Conservation (phyloP, 2,888 invertebrate species). For the Phania funesta region DNA sequence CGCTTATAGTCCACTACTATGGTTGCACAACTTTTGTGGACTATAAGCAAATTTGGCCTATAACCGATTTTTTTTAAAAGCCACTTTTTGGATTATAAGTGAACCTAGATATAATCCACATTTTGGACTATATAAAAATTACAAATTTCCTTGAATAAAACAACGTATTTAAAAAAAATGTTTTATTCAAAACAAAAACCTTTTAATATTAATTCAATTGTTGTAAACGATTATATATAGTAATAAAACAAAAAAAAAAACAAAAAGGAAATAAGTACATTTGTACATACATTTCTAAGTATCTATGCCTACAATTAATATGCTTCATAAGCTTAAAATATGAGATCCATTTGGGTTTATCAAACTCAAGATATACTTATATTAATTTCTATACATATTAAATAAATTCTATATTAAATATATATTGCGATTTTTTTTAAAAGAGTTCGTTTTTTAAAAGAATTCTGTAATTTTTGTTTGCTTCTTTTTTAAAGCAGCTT, state of each 20-base stretch:
- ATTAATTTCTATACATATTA: not conserved
- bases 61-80: not conserved
- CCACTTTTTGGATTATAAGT: not conserved
- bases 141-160: not conserved
- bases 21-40: constrained; percentile 23
- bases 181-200: not conserved
- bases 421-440: not conserved
- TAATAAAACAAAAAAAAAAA: not conserved
- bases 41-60: constrained; percentile 14
- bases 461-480: constrained; percentile 1
- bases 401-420: not conserved
- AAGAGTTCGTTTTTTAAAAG: not conserved
- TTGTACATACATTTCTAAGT: no score
- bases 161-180: not conserved
- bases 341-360: not conserved
- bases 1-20: constrained; percentile 9
- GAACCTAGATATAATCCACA: constrained; percentile 1
- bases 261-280: no score
- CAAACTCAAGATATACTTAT: not conserved
- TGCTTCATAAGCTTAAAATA: constrained; percentile 1
- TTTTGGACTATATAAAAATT: constrained; percentile 19
- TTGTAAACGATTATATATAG: no score
- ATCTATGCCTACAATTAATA: not conserved
- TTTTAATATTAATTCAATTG: no score
- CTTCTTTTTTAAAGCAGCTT: constrained; percentile 1